phyloP scores from a whole-genome alignment of 2,888 invertebrate genomes.

The Spatulosminthurus flaviceps region DNA sequence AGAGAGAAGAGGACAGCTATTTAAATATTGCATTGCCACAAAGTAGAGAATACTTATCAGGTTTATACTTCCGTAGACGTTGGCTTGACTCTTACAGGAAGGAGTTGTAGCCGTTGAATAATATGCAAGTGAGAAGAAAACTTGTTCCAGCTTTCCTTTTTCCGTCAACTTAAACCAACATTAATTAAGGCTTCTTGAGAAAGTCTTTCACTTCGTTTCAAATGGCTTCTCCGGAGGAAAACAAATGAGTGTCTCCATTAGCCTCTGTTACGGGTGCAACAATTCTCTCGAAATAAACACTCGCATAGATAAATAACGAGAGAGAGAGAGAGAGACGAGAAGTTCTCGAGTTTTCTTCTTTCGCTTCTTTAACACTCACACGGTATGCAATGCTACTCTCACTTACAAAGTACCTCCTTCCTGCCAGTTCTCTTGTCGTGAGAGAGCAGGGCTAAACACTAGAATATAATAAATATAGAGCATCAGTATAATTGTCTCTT shows the following conservation, averaged over 20 bases:
- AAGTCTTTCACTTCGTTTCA: conserved; percentile 46
- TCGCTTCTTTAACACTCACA: neutral
- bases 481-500: too few species aligned
- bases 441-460: too few species aligned
- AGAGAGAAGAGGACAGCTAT: neutral
- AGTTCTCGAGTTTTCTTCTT: neutral
- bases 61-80: neutral
- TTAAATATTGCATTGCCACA: conserved; percentile 9
- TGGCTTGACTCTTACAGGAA: neutral
- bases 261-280: conserved; percentile 48
- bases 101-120: neutral
- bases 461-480: too few species aligned
- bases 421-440: conserved; percentile 1
- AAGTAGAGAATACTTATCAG: conserved; percentile 20
- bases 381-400: neutral
- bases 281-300: conserved; percentile 50
- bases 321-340: conserved; percentile 21
- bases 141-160: conserved; percentile 49
- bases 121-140: conserved; percentile 14
- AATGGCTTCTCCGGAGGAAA: conserved; percentile 45
- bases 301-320: conserved; percentile 50
- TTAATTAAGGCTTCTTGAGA: conserved; percentile 54
- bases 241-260: conserved; percentile 53
- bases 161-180: conserved; percentile 55
- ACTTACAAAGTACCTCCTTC: conserved; percentile 1